These are phyloP conservation scores for Catostylus mosaicus DNA, from an alignment of 30 jellyfish, hydroid and myxozoan species.

Conservation along the genomic window DNA sequence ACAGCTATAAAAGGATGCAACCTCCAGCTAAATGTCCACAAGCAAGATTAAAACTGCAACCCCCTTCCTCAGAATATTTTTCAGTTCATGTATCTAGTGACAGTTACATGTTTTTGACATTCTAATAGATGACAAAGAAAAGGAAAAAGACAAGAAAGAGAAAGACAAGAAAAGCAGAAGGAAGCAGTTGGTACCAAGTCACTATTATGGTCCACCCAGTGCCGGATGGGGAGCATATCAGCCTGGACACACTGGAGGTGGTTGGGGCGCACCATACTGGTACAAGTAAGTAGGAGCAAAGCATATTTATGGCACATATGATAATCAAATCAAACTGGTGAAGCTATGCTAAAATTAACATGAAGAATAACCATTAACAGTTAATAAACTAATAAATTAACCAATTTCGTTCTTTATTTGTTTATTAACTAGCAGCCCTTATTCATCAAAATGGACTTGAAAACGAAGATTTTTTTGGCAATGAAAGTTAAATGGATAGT, in stretches of 20 bases:
- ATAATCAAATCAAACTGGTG: neutral
- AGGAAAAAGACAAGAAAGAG: slow-evolving; percentile 52
- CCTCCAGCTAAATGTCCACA: too few relatives aligned
- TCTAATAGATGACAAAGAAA: slow-evolving; percentile 41
- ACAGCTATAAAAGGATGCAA: too few relatives aligned
- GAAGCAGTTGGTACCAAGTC: slow-evolving; percentile 80
- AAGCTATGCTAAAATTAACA: neutral
- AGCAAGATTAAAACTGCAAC: too few relatives aligned
- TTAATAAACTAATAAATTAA: too few relatives aligned
- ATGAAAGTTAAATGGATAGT: neutral
- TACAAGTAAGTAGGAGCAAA: slow-evolving; percentile 83
- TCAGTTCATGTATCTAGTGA: too few relatives aligned
- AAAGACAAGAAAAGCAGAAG: slow-evolving; percentile 50
- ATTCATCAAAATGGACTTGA: slow-evolving; percentile 20
- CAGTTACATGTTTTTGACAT: too few relatives aligned
- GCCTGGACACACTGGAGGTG: slow-evolving; percentile 99
- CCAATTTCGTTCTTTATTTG: too few relatives aligned
- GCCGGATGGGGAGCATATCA: slow-evolving; percentile 99
- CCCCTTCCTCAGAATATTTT: neutral
- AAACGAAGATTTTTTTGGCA: neutral
- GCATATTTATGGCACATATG: slow-evolving; percentile 4
- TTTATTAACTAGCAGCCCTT: slow-evolving; percentile 52
- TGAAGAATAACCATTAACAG: too few relatives aligned
- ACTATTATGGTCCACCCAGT: slow-evolving; percentile 98
- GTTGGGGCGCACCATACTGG: slow-evolving; percentile 99